Conservation (phyloP, 2,113 vertebrate genomes). For the Misgurnus mizolepis region DNA sequence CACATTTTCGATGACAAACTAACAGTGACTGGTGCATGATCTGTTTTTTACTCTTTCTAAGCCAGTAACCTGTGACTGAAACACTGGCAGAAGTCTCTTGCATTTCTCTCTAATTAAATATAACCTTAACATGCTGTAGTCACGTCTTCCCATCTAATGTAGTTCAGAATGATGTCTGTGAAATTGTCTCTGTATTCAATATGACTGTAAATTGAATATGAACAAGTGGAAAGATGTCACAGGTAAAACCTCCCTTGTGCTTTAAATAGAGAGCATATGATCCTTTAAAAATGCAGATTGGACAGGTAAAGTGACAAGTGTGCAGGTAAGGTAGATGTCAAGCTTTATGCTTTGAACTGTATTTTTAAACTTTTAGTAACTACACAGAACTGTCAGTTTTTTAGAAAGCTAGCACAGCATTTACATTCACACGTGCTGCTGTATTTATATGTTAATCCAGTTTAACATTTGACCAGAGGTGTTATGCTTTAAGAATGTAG, state of each 20-base stretch:
- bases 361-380: background rate
- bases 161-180: conserved; percentile 2
- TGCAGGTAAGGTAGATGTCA: conserved; percentile 60
- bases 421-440: background rate
- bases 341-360: background rate
- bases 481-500: no score
- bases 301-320: background rate
- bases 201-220: background rate
- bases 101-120: conserved; percentile 15
- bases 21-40: conserved; percentile 71
- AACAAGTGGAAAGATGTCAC: background rate
- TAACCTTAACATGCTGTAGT: background rate
- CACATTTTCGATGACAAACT: conserved; percentile 54
- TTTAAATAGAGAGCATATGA: background rate
- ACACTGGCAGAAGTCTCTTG: background rate
- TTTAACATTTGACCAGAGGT: no score
- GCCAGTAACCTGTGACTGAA: conserved; percentile 31
- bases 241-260: background rate
- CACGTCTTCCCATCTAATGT: conserved; percentile 18
- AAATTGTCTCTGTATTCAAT: conserved; percentile 34
- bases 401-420: background rate
- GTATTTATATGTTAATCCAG: background rate
- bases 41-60: conserved; percentile 36
- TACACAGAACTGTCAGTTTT: background rate
- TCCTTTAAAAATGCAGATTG: conserved; percentile 1